Evolutionary conservation across 2,797 vertebrate genomes (phyloP), one percentile per base, ranked within the genome.

Genomic region (Helicolenus hilgendorfi): DNA sequence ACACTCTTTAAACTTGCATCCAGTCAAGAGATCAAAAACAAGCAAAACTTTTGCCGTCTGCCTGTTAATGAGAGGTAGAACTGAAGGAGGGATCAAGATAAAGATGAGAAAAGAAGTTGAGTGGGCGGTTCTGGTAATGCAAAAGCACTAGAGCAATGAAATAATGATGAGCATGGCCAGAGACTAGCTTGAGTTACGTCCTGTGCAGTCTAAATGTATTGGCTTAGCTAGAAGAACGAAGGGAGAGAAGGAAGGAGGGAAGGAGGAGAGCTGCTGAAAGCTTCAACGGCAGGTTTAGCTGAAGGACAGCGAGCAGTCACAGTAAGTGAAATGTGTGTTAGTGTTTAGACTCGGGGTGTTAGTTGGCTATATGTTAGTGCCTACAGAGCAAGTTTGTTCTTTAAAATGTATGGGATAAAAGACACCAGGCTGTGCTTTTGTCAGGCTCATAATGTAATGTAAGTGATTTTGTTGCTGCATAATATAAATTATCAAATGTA

Each of bases 91-190:
- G 74, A 87, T 91, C 24, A 72, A 90, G 88, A 89, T 83, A 69
- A 91, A 56, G 81, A 80, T 56, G 31, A 89, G 84, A 86, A 90
- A 86, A 86, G 87, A 73, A 83, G 83, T 41, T 22, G 68, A 90
- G 91, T 89, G 92, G 95, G 95, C 72, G 88, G 91, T 84, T 94
- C 92, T 94, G 73, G 86, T 92, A 91, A 88, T 85, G 95, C 83
- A 93, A 97, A 96, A 93, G 92, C 92, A 93, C 83, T 59, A 75
- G 91, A 96, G 93, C 93, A 94, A 97, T 98, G 95, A 98, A 98
- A 97, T 98, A 98, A 97, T 98, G 91, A 98, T 98, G 97, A 98
- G 96, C 89, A 56, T 75, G 92, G 93, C 89, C 94, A 80, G 91
- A 92, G 94, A 87, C 92, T 88, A 96, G 97, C 93, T 98, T 97